phyloP scores from a whole-genome alignment of 2,113 vertebrate genomes.

The Silurus glanis region DNA sequence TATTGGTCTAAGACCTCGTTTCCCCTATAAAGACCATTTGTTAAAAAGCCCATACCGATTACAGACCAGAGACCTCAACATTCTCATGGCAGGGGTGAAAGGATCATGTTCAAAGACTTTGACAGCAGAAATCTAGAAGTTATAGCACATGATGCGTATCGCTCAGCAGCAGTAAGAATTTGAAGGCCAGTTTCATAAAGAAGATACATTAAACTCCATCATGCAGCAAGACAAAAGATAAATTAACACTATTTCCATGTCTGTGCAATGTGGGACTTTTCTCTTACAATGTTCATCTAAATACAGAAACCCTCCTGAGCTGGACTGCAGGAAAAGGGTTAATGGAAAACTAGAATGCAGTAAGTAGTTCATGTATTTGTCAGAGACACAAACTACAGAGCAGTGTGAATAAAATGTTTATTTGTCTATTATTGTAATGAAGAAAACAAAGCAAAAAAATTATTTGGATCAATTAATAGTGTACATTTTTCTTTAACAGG shows the following conservation, averaged over 20 bases:
- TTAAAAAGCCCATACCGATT: no score
- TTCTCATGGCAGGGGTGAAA: no score
- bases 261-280: neutral
- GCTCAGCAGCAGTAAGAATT: no score
- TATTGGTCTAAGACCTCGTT: no score
- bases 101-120: no score
- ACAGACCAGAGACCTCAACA: no score
- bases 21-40: no score
- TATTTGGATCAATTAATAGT: neutral
- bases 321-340: neutral
- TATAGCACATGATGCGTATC: no score
- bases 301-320: neutral
- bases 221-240: neutral
- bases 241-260: neutral
- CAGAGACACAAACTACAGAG: neutral
- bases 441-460: neutral
- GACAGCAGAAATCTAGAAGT: no score
- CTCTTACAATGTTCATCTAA: neutral
- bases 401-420: neutral
- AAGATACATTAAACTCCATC: no score
- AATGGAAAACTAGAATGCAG: neutral
- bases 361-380: neutral
- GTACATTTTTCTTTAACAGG: constrained; percentile 1
- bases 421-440: neutral
- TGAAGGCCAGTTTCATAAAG: no score